phyloP scores from a whole-genome alignment of 1,140 invertebrate species.

The Hormaphis cornu region DNA sequence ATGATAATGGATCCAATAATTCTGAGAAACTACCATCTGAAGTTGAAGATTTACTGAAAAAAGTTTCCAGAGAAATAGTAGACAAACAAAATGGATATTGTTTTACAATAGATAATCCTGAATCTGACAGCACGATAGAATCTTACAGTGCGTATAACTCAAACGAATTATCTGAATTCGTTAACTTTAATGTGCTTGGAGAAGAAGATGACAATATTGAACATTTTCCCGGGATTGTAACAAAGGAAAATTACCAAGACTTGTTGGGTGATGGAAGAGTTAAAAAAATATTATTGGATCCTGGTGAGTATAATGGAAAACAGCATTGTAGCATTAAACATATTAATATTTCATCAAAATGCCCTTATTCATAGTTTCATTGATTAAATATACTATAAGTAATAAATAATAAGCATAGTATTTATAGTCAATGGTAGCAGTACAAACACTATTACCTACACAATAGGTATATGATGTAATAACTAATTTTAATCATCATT shows the following conservation, averaged over 20 bases:
- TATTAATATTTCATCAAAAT: no score
- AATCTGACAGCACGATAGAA: background rate
- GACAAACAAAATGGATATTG: background rate
- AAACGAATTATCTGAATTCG: background rate
- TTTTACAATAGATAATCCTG: background rate
- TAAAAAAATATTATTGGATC: background rate
- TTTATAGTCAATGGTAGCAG: no score
- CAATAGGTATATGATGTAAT: no score
- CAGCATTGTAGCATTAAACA: no score
- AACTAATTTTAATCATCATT: no score
- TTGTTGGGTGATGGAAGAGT: background rate
- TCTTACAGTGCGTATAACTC: background rate
- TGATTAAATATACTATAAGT: no score
- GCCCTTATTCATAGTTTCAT: no score
- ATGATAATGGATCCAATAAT: no score
- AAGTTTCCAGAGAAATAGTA: background rate
- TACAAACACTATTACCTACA: no score
- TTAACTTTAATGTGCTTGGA: background rate
- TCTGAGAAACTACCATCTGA: background rate
- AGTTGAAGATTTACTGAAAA: background rate
- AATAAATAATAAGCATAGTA: no score
- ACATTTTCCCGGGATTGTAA: background rate
- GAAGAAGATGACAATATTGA: background rate
- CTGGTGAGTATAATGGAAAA: constrained; percentile 2
- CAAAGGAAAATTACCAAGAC: background rate